These are phyloP conservation scores for Crax fasciolata DNA, from an alignment of 2,797 vertebrate genomes.

Conservation along the genomic window DNA sequence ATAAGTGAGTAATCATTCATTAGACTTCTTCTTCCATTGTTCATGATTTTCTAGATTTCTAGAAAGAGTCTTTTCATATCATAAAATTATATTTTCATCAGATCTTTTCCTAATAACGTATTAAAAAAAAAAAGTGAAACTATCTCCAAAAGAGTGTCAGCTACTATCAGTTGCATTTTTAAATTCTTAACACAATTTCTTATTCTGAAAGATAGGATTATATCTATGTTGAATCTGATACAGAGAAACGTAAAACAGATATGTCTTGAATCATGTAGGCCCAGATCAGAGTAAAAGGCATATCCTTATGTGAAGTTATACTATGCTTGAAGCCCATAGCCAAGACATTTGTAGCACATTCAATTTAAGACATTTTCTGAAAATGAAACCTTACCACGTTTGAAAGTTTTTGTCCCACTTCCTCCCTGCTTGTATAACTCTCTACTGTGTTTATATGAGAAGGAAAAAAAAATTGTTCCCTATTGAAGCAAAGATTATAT, in stretches of 20 bases:
- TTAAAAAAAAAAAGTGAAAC: neutral
- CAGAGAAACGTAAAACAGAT: neutral
- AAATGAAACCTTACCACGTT: neutral
- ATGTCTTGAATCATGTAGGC: neutral
- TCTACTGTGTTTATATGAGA: neutral
- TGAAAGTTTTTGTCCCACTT: neutral
- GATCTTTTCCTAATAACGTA: neutral
- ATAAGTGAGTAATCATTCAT: neutral
- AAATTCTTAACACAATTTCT: neutral
- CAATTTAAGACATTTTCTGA: neutral
- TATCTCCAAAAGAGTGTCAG: neutral
- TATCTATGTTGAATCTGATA: neutral
- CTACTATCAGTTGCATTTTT: neutral
- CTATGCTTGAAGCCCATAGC: neutral
- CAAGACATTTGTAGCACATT: neutral
- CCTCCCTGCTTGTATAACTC: neutral
- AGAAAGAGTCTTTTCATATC: neutral
- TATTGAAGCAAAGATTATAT: neutral
- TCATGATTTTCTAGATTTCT: neutral
- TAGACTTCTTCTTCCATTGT: neutral
- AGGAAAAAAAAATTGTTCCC: neutral
- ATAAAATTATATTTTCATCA: neutral
- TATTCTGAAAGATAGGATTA: neutral
- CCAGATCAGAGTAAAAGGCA: neutral
- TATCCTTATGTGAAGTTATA: neutral